A percentile compares a stretch with the other conserved stretches of the same genome.
Conservation (phyloP, 2,888 invertebrate species). For the Synergus itoensis region DNA sequence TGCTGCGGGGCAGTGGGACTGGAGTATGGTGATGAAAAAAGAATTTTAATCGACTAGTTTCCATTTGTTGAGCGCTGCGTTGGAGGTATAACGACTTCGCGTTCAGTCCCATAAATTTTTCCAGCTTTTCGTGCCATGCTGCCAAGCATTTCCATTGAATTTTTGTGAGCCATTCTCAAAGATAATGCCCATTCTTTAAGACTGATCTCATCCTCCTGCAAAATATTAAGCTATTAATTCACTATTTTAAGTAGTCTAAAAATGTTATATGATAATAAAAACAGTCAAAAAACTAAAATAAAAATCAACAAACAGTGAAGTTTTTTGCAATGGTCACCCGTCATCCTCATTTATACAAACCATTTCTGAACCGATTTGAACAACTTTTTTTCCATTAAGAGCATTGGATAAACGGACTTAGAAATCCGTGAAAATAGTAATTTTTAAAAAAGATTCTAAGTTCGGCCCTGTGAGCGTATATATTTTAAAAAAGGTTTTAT, state of each 20-base stretch:
- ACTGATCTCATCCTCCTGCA: slow-evolving; percentile 94
- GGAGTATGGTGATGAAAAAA: slow-evolving; percentile 66
- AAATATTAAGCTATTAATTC: neutral
- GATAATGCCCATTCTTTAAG: slow-evolving; percentile 99
- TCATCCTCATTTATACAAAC: too few relatives aligned
- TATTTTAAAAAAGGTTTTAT: too few relatives aligned
- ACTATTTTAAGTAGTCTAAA: neutral
- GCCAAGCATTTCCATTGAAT: slow-evolving; percentile 95
- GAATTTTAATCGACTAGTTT: slow-evolving; percentile 75
- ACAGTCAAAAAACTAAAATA: too few relatives aligned
- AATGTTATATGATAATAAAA: neutral
- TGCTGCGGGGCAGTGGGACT: slow-evolving; percentile 74
- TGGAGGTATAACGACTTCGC: slow-evolving; percentile 76
- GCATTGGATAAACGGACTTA: too few relatives aligned
- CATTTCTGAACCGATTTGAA: too few relatives aligned
- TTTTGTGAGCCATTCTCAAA: slow-evolving; percentile 96
- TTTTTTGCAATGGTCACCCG: too few relatives aligned
- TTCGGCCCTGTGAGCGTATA: too few relatives aligned
- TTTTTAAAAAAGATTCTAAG: too few relatives aligned
- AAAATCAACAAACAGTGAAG: too few relatives aligned
- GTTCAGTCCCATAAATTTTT: slow-evolving; percentile 97
- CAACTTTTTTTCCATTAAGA: too few relatives aligned
- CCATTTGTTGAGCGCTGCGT: slow-evolving; percentile 81
- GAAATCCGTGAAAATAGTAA: too few relatives aligned
- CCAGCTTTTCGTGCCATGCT: slow-evolving; percentile 99